Base-by-base conservation (phyloP, 2,888 invertebrate species). In the Agonum fuliginosum region DNA sequence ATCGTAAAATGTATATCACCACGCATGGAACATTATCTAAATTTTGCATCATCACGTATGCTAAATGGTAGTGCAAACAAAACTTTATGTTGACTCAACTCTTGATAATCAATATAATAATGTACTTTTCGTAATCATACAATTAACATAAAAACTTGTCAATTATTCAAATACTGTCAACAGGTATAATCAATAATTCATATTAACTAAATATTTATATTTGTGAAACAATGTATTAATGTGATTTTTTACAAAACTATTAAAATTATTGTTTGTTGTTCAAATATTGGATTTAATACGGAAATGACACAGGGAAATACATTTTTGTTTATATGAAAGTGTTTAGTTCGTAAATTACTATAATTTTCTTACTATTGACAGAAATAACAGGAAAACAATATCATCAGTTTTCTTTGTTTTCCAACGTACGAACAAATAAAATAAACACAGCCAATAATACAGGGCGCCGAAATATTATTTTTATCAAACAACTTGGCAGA, bases 11-110 rank as follows among this genome's bases (percentile, higher is more conserved):
- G 37, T 67, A 70, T 70, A 46, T 70, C 27, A n/a, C 37, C 27
- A 20, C 17, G 27, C 46, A 8, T 46, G 12, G 46, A 27, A 46
- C 17, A 70, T 70, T 70, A 70, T 70, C 70, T 70, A 17, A 43
- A 70, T 46, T 70, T 70, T 46, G 43, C 70, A 70, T 70, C 70
- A 70, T 70, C 70, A 70, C 70, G 70, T 70, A 70, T 70, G 70
- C 5, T 70, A 46, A 70, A 70, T 70, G 70, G 41, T 27, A 70
- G 27, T 24, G 46, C 24, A 43, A 70, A 70, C 70, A 70, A 24
- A 67, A 46, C n/a, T 70, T 70, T 46, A 6, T 70, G 70, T 70
- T 70, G 43, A 48, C 46, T 70, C 46, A 46, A 12, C 27, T 30
- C 27, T 62, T 70, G 27, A 70, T 43, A 70, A 46, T 70, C 70